Evolutionary conservation across 2,797 vertebrate genomes (phyloP), one percentile per base, ranked within the genome.

Genomic region (Cryptoblepharus egeriae): DNA sequence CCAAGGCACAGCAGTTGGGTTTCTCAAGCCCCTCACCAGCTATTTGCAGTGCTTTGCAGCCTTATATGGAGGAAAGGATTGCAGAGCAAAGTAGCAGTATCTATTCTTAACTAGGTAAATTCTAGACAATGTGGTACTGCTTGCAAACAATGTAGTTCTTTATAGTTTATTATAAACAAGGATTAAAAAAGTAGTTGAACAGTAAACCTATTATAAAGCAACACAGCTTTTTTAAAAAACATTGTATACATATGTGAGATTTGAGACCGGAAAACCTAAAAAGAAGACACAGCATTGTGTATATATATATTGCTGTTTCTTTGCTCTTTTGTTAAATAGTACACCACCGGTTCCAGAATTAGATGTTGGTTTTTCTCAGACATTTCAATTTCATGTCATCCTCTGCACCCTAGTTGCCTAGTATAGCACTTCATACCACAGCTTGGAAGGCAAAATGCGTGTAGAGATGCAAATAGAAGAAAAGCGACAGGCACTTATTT

Each of bases 401-500:
- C 55, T 75, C 87, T 76, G 72, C 77, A 88, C 77, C 84, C 80
- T 82, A 80, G 83, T 85, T 87, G 89, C 80, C 72, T 89, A 80
- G 85, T 11, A 5, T 85, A 60, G 4, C 83, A 52, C 90, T 92
- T 87, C 79, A 52, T 76, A 75, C 55, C 83, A 73, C 85, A 94
- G 79, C 77, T 83, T 68, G 80, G 86, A 89, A 90, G 93, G 76
- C 86, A 76, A 92, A 87, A 81, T 60, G 78, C 92, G 94, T 86
- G 92, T 83, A 76, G 84, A 82, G 83, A 93, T 90, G 90, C 80
- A 88, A 90, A 79, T 85, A 87, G 87, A 93, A 93, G 80, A 92
- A 94, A 94, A 91, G 61, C 91, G 91, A 87, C 75, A 28, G 92
- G 87, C 91, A 88, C 90, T 94, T 83, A 92, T 95, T 96, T 93